Percentiles rank a stretch among this genome's conserved stretches.
phyloP scores from a whole-genome alignment of 30 jellyfish, hydroid and myxozoan species.

The Aurelia aurita region DNA sequence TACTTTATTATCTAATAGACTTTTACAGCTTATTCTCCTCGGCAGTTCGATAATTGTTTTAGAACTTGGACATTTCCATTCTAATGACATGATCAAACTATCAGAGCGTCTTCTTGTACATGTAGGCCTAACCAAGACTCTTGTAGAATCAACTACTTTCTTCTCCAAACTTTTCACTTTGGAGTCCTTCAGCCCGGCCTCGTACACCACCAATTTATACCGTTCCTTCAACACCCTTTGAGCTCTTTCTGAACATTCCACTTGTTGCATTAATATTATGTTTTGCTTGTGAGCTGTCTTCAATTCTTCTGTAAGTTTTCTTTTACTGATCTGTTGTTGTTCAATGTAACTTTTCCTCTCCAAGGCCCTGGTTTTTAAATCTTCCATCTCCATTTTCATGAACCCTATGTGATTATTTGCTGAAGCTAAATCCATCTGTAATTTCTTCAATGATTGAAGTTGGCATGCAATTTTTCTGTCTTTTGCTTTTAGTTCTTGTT shows the following conservation, averaged over 20 bases:
- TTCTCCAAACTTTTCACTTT: neutral
- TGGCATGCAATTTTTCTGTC: slow-evolving; percentile 1
- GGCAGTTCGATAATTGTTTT: too few species aligned
- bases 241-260: neutral
- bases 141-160: neutral
- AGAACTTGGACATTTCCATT: too few species aligned
- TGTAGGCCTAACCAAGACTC: neutral
- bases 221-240: neutral
- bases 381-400: neutral
- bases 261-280: neutral
- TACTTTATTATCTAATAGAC: too few species aligned
- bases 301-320: neutral
- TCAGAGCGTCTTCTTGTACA: neutral
- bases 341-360: neutral
- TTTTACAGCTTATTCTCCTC: too few species aligned
- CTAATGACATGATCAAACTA: too few species aligned
- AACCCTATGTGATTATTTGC: neutral
- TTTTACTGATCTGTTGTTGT: neutral
- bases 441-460: neutral
- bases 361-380: neutral
- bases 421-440: neutral
- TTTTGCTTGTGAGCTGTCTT: neutral
- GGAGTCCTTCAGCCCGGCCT: slow-evolving; percentile 6
- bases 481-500: neutral
- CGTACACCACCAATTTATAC: neutral